phyloP scores from a whole-genome alignment of 2,113 vertebrate species.

The Cichladusa arquata region DNA sequence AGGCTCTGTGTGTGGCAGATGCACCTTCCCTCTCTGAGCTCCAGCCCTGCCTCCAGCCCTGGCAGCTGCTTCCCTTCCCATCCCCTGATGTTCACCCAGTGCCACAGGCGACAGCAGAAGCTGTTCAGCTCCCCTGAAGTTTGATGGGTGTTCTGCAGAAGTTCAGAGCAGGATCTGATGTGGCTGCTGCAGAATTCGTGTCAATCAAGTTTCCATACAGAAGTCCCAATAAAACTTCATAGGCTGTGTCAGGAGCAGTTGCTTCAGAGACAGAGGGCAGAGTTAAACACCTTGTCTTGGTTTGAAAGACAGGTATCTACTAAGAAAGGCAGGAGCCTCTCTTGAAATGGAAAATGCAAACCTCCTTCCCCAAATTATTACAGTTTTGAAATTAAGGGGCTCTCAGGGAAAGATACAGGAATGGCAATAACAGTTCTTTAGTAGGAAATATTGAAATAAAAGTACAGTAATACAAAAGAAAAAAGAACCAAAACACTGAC shows the following conservation, averaged over 20 bases:
- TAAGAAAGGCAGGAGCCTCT: no score
- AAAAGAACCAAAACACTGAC: no score
- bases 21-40: neutral
- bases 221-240: no score
- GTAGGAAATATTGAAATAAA: no score
- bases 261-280: neutral
- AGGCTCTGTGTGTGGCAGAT: neutral
- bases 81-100: fast-evolving
- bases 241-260: neutral
- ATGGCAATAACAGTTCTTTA: no score
- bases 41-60: neutral
- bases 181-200: neutral
- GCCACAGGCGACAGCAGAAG: neutral
- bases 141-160: neutral
- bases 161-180: neutral
- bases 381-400: no score
- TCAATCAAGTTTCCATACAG: neutral
- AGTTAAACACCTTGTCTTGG: neutral
- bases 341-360: no score
- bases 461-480: no score
- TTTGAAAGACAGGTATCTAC: no score
- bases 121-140: neutral
- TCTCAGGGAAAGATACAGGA: no score
- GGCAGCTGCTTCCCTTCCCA: neutral
- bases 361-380: no score